Percentiles rank a stretch among this genome's conserved stretches.
These are phyloP conservation scores for Drosophila triauraria DNA, from an alignment of 1,140 invertebrate genomes.

Conservation along the genomic window DNA sequence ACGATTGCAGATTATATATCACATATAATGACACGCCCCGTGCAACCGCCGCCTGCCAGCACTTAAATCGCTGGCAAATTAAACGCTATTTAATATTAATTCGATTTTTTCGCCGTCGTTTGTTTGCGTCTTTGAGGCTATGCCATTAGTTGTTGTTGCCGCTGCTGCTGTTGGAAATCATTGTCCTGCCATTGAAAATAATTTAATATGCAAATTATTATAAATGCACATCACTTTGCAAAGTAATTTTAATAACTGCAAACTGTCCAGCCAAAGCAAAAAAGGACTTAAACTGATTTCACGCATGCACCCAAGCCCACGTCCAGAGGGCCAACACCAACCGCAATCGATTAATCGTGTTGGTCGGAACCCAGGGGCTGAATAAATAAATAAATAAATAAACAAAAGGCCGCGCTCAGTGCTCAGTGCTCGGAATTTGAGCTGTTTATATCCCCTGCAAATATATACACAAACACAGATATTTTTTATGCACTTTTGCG, in stretches of 20 bases:
- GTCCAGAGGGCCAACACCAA: constrained; percentile 42
- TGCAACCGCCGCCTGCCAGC: neutral
- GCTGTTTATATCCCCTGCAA: constrained; percentile 39
- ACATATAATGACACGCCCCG: constrained; percentile 45
- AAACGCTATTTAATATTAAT: constrained; percentile 82
- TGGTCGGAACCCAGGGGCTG: constrained; percentile 35
- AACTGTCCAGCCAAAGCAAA: constrained; percentile 57
- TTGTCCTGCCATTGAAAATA: constrained; percentile 72
- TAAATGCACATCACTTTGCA: constrained; percentile 73
- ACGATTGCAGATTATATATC: constrained; percentile 71
- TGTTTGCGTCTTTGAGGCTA: constrained; percentile 45
- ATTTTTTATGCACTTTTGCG: constrained; percentile 44
- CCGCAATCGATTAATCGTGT: constrained; percentile 53
- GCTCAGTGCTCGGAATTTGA: constrained; percentile 36
- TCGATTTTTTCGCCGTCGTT: constrained; percentile 70
- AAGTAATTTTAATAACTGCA: constrained; percentile 77
- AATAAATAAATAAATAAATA: constrained; percentile 62
- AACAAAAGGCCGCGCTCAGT: constrained; percentile 23
- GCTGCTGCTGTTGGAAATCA: constrained; percentile 61
- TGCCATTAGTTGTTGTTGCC: constrained; percentile 32
- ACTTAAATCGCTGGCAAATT: constrained; percentile 70
- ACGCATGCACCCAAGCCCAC: constrained; percentile 15
- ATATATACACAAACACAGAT: constrained; percentile 14
- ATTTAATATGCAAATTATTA: constrained; percentile 83
- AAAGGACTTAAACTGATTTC: constrained; percentile 74